Percentiles rank a stretch among this genome's conserved stretches.
phyloP scores from a whole-genome alignment of 92 coral and sea anemone species.

The Metridium senile region DNA sequence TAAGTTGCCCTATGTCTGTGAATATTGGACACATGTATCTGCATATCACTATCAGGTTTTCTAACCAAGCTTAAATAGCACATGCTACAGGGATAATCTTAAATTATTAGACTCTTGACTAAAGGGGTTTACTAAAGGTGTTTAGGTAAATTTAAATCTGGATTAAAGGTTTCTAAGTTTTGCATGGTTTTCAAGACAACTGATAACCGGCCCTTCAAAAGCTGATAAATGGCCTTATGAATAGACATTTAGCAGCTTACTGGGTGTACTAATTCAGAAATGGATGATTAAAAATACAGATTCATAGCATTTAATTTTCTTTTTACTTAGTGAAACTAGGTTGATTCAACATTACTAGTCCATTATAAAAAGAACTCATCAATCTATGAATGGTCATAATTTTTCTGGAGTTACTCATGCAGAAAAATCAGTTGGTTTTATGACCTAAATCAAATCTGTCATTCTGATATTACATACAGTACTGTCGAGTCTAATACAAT shows the following conservation, averaged over 20 bases:
- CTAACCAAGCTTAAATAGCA: constrained; percentile 8
- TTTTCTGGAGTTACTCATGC: too few species aligned
- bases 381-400: too few species aligned
- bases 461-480: too few species aligned
- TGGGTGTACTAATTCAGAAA: neutral
- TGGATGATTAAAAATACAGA: too few species aligned
- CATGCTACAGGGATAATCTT: constrained; percentile 15
- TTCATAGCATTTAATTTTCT: too few species aligned
- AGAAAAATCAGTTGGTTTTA: too few species aligned
- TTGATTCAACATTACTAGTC: too few species aligned
- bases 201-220: constrained; percentile 28
- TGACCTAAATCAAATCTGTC: too few species aligned
- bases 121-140: constrained; percentile 11
- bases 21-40: constrained; percentile 14
- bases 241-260: constrained; percentile 20
- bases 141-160: constrained; percentile 16
- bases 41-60: neutral
- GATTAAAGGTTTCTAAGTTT: constrained; percentile 18
- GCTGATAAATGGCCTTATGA: constrained; percentile 20
- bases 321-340: too few species aligned
- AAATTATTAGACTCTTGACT: neutral
- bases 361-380: too few species aligned
- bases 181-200: neutral
- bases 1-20: constrained; percentile 20
- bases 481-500: too few species aligned